Conservation (phyloP, 2,888 invertebrate genomes). For the Caenorhabditis doughertyi region DNA sequence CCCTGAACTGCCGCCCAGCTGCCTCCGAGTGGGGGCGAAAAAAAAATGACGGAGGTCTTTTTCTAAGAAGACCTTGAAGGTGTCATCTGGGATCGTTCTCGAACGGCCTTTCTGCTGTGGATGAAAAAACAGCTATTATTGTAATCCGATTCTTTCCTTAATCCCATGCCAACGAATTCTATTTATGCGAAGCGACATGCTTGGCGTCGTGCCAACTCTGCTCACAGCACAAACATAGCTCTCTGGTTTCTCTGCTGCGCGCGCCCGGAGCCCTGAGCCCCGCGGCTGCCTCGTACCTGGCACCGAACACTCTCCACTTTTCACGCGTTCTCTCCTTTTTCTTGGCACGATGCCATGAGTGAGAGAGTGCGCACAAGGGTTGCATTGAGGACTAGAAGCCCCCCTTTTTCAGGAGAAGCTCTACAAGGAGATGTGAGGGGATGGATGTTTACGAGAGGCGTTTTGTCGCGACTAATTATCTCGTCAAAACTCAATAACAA, state of each 20-base stretch:
- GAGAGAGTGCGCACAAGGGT: no score
- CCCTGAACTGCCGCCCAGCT: conserved; percentile 49
- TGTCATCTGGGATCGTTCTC: conserved; percentile 21
- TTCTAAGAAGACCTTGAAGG: conserved; percentile 44
- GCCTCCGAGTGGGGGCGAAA: neutral
- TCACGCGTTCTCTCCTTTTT: neutral
- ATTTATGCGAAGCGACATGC: neutral
- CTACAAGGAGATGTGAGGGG: no score
- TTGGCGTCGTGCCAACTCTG: conserved; percentile 21
- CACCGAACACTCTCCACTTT: conserved; percentile 42
- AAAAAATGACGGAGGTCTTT: neutral
- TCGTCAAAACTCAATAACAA: conserved; percentile 13
- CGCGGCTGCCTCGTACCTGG: conserved; percentile 39
- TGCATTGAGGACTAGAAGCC: conserved; percentile 32
- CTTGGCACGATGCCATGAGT: conserved; percentile 25
- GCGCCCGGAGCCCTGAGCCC: conserved; percentile 21
- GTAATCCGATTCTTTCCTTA: no score
- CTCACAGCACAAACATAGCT: no score
- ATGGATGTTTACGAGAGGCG: conserved; percentile 20
- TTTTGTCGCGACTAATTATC: conserved; percentile 20
- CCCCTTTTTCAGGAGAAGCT: no score
- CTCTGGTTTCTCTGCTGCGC: conserved; percentile 39
- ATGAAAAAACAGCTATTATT: no score
- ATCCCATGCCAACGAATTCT: neutral
- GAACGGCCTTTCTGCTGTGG: conserved; percentile 33